A percentile compares a stretch with the other conserved stretches of the same genome.
These are phyloP conservation scores for Hybognathus amarus DNA, from an alignment of 2,797 vertebrate species.

Conservation along the genomic window DNA sequence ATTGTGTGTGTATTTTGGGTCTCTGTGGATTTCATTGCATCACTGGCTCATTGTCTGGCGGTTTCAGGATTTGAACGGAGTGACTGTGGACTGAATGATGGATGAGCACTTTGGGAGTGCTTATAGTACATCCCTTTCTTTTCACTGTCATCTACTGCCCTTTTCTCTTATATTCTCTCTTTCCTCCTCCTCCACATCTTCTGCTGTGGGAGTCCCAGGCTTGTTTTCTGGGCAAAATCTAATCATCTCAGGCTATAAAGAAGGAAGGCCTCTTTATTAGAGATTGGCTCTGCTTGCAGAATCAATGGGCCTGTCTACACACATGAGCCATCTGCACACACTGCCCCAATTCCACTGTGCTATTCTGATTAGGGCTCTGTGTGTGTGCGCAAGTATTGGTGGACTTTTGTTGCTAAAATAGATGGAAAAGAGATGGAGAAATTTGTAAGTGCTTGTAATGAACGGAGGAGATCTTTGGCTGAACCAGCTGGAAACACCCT, in stretches of 20 bases:
- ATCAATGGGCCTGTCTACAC: constrained; percentile 57
- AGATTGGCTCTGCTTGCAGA: constrained; percentile 54
- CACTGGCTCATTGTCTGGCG: constrained; percentile 20
- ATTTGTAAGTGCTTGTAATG: background rate
- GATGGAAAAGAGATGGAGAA: background rate
- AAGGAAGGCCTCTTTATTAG: constrained; percentile 62
- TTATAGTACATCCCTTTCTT: background rate
- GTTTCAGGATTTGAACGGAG: constrained; percentile 30
- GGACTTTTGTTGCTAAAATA: constrained; percentile 1
- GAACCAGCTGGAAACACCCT: background rate
- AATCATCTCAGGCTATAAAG: constrained; percentile 56
- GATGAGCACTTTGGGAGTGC: constrained; percentile 21
- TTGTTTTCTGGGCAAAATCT: constrained; percentile 58
- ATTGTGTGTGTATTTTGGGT: constrained; percentile 17
- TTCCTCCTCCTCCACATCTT: constrained; percentile 34
- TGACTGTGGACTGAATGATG: constrained; percentile 32
- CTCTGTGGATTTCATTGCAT: constrained; percentile 19
- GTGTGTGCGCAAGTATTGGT: constrained; percentile 30
- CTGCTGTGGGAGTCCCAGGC: constrained; percentile 34
- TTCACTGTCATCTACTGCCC: constrained; percentile 3
- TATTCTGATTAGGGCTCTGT: constrained; percentile 9
- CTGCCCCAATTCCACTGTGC: constrained; percentile 34
- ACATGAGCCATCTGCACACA: constrained; percentile 33
- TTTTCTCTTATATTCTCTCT: constrained; percentile 27
- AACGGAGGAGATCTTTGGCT: background rate